A percentile compares a stretch with the other conserved stretches of the same genome.
Conservation (phyloP, 1,140 invertebrate species). For the Drosophila sproati region DNA sequence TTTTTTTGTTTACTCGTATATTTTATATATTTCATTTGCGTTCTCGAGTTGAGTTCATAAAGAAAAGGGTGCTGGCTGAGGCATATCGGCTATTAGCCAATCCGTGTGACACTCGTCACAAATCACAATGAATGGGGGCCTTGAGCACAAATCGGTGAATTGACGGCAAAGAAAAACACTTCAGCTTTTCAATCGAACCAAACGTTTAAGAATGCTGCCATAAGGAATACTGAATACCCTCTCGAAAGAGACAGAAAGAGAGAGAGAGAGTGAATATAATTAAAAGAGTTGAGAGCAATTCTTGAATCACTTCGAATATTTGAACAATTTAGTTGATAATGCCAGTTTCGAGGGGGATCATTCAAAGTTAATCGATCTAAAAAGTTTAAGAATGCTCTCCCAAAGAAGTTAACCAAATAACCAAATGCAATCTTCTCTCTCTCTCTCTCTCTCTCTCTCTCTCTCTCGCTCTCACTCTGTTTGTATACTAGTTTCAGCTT, state of each 20-base stretch:
- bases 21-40: neutral
- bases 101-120: slow-evolving; percentile 7
- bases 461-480: too few species aligned
- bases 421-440: too few species aligned
- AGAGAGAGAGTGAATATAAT: neutral
- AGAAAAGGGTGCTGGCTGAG: neutral
- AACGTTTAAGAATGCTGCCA: slow-evolving; percentile 4
- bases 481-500: too few species aligned
- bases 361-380: too few species aligned
- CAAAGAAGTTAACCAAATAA: too few species aligned
- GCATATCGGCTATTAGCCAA: slow-evolving; percentile 23
- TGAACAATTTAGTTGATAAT: too few species aligned
- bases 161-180: too few species aligned
- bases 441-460: too few species aligned
- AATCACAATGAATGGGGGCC: neutral
- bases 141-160: too few species aligned
- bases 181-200: neutral
- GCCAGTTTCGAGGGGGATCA: too few species aligned
- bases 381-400: too few species aligned
- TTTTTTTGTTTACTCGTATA: slow-evolving; percentile 1
- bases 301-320: too few species aligned
- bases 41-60: slow-evolving; percentile 1
- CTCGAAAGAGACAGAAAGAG: neutral
- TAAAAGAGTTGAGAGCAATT: neutral
- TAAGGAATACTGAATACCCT: neutral